Conservation (phyloP, 2,888 invertebrate species). For the Diarsia brunnea region DNA sequence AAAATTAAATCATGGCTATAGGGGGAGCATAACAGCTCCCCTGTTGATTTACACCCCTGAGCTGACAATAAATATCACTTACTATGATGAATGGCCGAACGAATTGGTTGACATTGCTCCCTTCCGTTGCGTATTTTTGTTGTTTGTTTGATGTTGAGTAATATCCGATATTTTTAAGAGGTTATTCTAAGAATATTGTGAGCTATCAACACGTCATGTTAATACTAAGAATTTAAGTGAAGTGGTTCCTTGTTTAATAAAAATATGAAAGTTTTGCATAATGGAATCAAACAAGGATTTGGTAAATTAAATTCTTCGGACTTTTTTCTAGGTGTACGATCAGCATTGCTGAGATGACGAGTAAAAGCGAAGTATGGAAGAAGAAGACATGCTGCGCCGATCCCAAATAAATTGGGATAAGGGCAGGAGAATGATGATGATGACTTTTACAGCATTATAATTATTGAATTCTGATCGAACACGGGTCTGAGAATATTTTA, state of each 20-base stretch:
- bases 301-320: background rate
- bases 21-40: constrained; percentile 33
- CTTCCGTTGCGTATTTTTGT: constrained; percentile 72
- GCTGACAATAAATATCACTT: constrained; percentile 78
- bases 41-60: constrained; percentile 60
- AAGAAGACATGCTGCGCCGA: too few relatives aligned
- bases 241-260: background rate
- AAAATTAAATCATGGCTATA: constrained; percentile 51
- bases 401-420: too few relatives aligned
- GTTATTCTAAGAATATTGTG: constrained; percentile 18
- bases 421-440: too few relatives aligned
- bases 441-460: too few relatives aligned
- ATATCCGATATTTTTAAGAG: constrained; percentile 32
- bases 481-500: background rate
- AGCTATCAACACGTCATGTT: background rate
- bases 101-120: constrained; percentile 75
- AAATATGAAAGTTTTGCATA: background rate
- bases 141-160: constrained; percentile 54
- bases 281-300: background rate
- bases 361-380: too few relatives aligned
- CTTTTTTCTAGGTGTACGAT: too few relatives aligned
- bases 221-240: background rate
- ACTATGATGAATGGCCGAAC: constrained; percentile 75
- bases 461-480: background rate
- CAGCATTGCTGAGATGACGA: too few relatives aligned